A percentile compares a stretch with the other conserved stretches of the same genome.
These are phyloP conservation scores for Odontocerum albicorne DNA, from an alignment of 2,888 invertebrate species.

Conservation along the genomic window DNA sequence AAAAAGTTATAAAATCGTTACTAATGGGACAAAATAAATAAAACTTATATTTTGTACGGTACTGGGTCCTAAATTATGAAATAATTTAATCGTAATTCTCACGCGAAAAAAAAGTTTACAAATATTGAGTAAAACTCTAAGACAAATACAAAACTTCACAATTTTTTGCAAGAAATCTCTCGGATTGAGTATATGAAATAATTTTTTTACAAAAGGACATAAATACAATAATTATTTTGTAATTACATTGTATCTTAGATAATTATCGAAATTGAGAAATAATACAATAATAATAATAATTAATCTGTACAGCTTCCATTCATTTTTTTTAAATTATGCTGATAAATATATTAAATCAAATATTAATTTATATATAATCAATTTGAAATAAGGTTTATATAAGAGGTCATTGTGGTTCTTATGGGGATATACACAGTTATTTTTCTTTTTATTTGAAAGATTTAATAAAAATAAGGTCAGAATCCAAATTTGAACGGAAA, in stretches of 20 bases:
- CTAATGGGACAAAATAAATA: no score
- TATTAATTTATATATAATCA: constrained; percentile 22
- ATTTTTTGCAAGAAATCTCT: constrained; percentile 28
- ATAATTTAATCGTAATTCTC: constrained; percentile 1
- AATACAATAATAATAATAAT: constrained; percentile 12
- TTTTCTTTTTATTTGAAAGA: constrained; percentile 12
- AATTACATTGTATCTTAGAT: constrained; percentile 29
- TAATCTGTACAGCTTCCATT: constrained; percentile 16
- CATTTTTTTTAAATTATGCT: constrained; percentile 19
- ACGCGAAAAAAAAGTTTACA: neutral
- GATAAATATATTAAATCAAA: constrained; percentile 33
- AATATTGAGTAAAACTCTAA: constrained; percentile 22
- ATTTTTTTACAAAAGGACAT: constrained; percentile 32
- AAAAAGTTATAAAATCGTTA: no score
- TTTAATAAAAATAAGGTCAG: constrained; percentile 14
- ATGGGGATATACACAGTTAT: constrained; percentile 23
- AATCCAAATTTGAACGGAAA: constrained; percentile 19
- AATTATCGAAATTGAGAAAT: constrained; percentile 8
- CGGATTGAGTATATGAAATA: constrained; percentile 26
- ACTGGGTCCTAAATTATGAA: constrained; percentile 5
- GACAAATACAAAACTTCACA: constrained; percentile 24
- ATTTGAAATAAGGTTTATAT: constrained; percentile 39
- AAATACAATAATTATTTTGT: constrained; percentile 27
- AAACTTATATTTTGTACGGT: no score
- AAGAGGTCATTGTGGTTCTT: constrained; percentile 62